Base-by-base conservation (phyloP, 2,888 invertebrate genomes). In the Phrixothrix hirtus region DNA sequence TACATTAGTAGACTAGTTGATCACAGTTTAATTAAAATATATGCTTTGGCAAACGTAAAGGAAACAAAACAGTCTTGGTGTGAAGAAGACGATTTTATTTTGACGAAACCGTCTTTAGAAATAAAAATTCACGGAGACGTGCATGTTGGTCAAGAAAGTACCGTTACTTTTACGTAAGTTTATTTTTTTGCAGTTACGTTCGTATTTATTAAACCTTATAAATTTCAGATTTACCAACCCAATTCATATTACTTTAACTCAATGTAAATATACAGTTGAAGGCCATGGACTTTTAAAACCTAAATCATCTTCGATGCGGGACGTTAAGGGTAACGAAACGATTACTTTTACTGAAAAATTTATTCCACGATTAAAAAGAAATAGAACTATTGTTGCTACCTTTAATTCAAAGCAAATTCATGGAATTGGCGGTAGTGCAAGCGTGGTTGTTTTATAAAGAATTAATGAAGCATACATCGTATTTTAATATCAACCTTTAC, bases 41-140 rank as follows among this genome's bases (percentile, higher is more conserved):
- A 85, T 62, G 85, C 86, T n/a, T 81, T 86, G 75, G 85, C 86
- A 1, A 83, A 81, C 57, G 87, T 88, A 1, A 79, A 82, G 62
- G 87, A 88, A 69, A 89, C 88, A 0, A 81, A 82, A 32, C 89
- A 89, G 70, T 82, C 85, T 1, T 88, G 86, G 84, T 84, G 85
- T 37, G 85, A 85, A 62, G 86, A 87, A 66, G 87, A 87, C 60
- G 87, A 88, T 66, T 86, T 87, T 75, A 80, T 83, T 12, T 77
- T 89, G 36, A 79, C 81, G 42, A 86, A 86, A 69, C 88, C 88
- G 9, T 80, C 80, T 63, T 79, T 87, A 67, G 78, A 80, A 68
- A 79, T 88, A 12, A 80, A 84, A 79, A 85, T 85, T 70, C 76
- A 79, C 48, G 73, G 75, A 58, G 78, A 78, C 61, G 79, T 81